A percentile compares a stretch with the other conserved stretches of the same genome.
These are phyloP conservation scores for Lepidiolamprologus cunningtoni DNA, from an alignment of 2,113 vertebrate genomes.

Conservation along the genomic window DNA sequence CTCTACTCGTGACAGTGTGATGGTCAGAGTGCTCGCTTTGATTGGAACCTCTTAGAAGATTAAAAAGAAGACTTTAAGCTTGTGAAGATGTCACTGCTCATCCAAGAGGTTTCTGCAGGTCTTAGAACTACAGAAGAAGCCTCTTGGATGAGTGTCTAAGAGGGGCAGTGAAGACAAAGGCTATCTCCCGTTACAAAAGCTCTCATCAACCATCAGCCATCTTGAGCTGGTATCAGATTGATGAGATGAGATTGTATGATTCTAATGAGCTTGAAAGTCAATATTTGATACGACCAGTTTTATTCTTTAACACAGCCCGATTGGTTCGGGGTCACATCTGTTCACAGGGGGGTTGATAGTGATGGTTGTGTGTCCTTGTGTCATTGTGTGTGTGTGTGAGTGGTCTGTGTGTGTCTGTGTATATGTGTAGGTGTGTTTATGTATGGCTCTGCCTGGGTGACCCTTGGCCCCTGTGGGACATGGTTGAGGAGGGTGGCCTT, in stretches of 20 bases:
- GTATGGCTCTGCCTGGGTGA: not conserved
- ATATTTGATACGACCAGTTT: not conserved
- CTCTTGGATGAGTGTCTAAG: not conserved
- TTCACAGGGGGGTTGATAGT: not conserved
- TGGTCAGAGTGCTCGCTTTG: not conserved
- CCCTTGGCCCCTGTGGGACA: not conserved
- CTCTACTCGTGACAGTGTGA: not conserved
- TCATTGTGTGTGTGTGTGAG: not conserved
- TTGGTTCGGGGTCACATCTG: not conserved
- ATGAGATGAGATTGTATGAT: not conserved
- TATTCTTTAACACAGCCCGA: not conserved
- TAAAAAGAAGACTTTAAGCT: not conserved
- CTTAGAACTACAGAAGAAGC: not conserved
- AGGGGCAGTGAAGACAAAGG: not conserved
- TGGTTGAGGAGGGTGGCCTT: not conserved
- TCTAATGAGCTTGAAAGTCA: not conserved
- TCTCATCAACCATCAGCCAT: not conserved
- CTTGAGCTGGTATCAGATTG: not conserved
- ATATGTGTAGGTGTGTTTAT: not conserved
- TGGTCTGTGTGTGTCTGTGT: not conserved
- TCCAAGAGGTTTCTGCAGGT: not conserved
- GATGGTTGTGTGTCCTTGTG: not conserved
- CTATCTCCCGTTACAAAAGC: not conserved
- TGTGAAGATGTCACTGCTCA: not conserved
- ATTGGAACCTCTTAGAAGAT: not conserved